Conservation (phyloP, 1,140 invertebrate genomes). For the Saccostrea glomerata region DNA sequence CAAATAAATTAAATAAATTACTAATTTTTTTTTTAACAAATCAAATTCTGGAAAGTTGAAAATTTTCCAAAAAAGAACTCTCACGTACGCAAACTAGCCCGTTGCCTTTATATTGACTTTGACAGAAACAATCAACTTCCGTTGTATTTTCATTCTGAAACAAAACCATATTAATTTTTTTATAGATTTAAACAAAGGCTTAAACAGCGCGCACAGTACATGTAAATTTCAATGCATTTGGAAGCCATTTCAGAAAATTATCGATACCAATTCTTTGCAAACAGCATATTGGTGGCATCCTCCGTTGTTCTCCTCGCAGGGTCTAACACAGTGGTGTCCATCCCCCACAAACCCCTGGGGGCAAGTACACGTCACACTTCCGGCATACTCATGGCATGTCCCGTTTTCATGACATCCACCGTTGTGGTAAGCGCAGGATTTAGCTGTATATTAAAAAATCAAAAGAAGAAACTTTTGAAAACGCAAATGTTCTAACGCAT, state of each 20-base stretch:
- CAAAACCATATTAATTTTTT: neutral
- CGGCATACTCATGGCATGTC: slow-evolving; percentile 49
- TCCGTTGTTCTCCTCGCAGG: slow-evolving; percentile 62
- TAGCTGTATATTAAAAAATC: slow-evolving; percentile 34
- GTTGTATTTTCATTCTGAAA: slow-evolving; percentile 19
- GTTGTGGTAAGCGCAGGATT: slow-evolving; percentile 61
- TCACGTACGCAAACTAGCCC: neutral
- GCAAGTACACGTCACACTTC: slow-evolving; percentile 57
- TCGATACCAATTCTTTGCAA: neutral
- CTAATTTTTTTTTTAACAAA: too few species aligned
- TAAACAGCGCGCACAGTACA: too few species aligned
- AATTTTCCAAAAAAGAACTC: neutral
- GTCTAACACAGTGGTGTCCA: slow-evolving; percentile 59
- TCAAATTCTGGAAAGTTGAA: neutral
- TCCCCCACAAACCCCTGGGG: slow-evolving; percentile 59
- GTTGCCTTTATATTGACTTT: neutral
- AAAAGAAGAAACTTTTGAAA: neutral
- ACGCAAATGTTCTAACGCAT: too few species aligned
- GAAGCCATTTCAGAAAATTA: neutral
- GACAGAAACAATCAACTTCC: neutral
- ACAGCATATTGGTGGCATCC: slow-evolving; percentile 47
- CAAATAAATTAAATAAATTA: neutral
- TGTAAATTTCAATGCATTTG: too few species aligned
- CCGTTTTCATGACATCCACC: slow-evolving; percentile 65
- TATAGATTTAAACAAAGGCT: too few species aligned